Evolutionary conservation across 1,140 invertebrate species (phyloP).

Genomic region (Drosophila truncata): DNA sequence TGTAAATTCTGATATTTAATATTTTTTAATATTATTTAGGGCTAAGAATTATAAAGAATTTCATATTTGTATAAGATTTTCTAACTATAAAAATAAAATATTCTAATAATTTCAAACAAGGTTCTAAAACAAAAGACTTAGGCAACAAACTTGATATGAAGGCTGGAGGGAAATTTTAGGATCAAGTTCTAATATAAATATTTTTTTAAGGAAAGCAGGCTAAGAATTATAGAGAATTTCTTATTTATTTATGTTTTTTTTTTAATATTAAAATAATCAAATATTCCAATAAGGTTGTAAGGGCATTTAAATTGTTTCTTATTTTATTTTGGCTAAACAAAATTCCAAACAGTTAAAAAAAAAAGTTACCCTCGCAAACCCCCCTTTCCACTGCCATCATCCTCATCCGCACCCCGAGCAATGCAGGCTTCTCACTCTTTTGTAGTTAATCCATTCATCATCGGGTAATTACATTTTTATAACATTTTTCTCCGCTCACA

Average conservation of each 20-base stretch:
- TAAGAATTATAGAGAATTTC: background rate
- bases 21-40: too few species aligned
- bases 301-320: constrained; percentile 6
- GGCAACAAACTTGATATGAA: too few species aligned
- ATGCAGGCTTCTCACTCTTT: constrained; percentile 75
- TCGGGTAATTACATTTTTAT: constrained; percentile 85
- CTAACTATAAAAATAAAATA: background rate
- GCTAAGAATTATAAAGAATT: background rate
- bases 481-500: constrained; percentile 81
- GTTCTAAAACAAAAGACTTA: too few species aligned
- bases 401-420: constrained; percentile 65
- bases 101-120: background rate
- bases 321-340: constrained; percentile 48
- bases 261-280: background rate
- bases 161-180: too few species aligned
- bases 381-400: background rate
- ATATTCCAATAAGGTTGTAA: background rate
- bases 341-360: constrained; percentile 54
- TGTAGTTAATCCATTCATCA: constrained; percentile 84
- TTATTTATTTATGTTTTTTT: too few species aligned
- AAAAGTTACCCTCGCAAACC: background rate
- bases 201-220: too few species aligned
- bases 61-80: background rate
- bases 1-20: too few species aligned
- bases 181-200: too few species aligned